These are phyloP conservation scores for Ifrita kowaldi DNA, from an alignment of 2,113 vertebrate species.

Conservation along the genomic window DNA sequence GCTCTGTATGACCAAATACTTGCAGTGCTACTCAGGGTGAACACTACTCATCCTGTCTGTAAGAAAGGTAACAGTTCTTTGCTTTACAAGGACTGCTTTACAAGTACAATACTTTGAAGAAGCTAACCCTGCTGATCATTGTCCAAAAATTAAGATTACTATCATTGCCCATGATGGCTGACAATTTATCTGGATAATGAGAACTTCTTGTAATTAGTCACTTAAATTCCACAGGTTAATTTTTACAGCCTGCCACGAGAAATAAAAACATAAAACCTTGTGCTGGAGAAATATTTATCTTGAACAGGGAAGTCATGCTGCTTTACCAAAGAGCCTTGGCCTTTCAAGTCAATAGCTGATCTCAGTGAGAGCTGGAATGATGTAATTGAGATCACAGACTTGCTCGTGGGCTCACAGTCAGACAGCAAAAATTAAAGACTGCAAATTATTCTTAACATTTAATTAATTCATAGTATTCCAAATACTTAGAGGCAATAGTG, in stretches of 20 bases:
- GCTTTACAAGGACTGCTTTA: slow-evolving; percentile 23
- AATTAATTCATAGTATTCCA: slow-evolving; percentile 24
- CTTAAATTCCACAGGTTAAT: background rate
- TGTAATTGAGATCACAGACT: slow-evolving; percentile 40
- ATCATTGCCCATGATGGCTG: background rate
- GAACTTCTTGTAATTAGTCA: slow-evolving; percentile 11
- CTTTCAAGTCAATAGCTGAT: slow-evolving; percentile 43
- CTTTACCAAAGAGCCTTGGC: background rate
- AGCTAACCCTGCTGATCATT: background rate
- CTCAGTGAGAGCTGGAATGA: slow-evolving; percentile 14
- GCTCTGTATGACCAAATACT: slow-evolving; percentile 36
- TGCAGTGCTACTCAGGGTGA: background rate
- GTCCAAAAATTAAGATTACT: background rate
- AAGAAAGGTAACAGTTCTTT: slow-evolving; percentile 20
- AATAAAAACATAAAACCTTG: slow-evolving; percentile 30
- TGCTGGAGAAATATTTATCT: slow-evolving; percentile 39
- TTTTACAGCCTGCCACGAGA: background rate
- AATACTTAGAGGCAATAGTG: background rate
- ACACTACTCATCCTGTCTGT: background rate
- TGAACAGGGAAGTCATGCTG: slow-evolving; percentile 53
- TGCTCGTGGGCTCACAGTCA: background rate
- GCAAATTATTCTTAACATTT: background rate
- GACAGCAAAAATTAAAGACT: slow-evolving; percentile 31
- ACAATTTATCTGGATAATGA: background rate
- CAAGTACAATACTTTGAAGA: background rate